Evolutionary conservation across 92 coral and sea anemone genomes (phyloP).

Genomic region (Scolanthus callimorphus): DNA sequence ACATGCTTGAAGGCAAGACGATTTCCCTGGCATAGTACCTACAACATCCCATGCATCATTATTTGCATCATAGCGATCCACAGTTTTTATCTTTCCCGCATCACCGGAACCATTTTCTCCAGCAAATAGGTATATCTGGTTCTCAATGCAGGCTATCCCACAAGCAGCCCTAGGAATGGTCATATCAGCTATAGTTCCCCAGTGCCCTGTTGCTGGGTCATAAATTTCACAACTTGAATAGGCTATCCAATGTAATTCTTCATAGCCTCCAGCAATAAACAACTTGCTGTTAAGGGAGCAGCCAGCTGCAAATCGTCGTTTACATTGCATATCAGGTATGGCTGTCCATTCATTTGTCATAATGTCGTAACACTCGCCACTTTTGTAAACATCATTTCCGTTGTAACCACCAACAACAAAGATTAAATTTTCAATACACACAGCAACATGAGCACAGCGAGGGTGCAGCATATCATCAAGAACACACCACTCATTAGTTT

Average conservation of each 20-base stretch:
- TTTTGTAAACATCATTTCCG: conserved; percentile 1
- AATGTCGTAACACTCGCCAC: conserved; percentile 13
- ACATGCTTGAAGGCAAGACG: conserved; percentile 20
- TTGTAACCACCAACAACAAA: conserved; percentile 31
- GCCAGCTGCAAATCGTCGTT: conserved; percentile 26
- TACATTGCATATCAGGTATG: conserved; percentile 19
- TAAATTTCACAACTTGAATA: conserved; percentile 38
- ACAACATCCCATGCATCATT: conserved; percentile 6
- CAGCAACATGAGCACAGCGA: conserved; percentile 43
- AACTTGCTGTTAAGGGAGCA: conserved; percentile 5
- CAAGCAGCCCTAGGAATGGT: conserved; percentile 43
- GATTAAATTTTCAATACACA: conserved; percentile 8
- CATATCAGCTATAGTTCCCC: conserved; percentile 23
- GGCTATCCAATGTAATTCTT: conserved; percentile 1
- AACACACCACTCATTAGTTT: conserved; percentile 14
- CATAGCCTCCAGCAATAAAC: conserved; percentile 26
- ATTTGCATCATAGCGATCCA: conserved; percentile 18
- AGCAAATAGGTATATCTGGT: conserved; percentile 27
- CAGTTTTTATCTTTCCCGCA: conserved; percentile 8
- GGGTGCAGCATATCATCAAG: conserved; percentile 21
- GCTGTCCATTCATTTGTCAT: conserved; percentile 14
- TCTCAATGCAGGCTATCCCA: conserved; percentile 22
- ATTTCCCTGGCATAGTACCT: conserved; percentile 18
- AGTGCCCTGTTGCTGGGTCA: conserved; percentile 22
- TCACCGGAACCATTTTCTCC: conserved; percentile 19